Evolutionary conservation across 2,797 vertebrate species (phyloP), one percentile per base, ranked within the genome.

Genomic region (Pseudomugil gertrudae): DNA sequence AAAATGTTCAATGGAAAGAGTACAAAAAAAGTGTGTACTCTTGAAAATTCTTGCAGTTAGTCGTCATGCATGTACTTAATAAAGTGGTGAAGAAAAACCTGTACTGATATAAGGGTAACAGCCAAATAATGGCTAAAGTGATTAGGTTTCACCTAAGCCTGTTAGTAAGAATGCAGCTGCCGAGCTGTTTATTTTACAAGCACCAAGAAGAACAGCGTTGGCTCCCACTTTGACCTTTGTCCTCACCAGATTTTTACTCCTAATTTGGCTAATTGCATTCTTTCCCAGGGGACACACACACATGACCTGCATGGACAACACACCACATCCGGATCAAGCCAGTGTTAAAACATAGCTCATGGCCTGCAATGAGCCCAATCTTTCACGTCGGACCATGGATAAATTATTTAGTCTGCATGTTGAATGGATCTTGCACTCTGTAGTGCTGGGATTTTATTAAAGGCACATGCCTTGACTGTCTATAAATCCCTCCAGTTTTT

Each of bases 241-340:
- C 79, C 78, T 68, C 51, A 27, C 73, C 70, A 74, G 70, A 82
- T 84, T 83, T 48, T 78, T 61, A 63, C 81, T 80, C 76, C 79
- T 92, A 84, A 92, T 94, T 91, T 84, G 63, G 71, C 74, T 90
- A 92, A 94, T 92, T 89, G 85, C 68, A 58, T 73, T 70, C 76
- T 69, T 66, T 55, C 80, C 84, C 81, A 33, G 4, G 61, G 66
- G 80, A 79, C 4, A 10, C 36, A 54, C 66, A 83, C 29, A 54
- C 53, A 77, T 50, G 33, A 66, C 76, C 8, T 11, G 54, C 63
- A 74, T 76, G 78, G 73, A 65, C 65, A 79, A 68, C 88, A 82
- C 83, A 58, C 23, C 26, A 72, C 52, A 59, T 72, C 53, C 67
- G 53, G 81, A 81, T 91, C 88, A 86, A 85, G 79, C 86, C 84